phyloP scores from a whole-genome alignment of 37 sponge, comb jelly and placozoan genomes.

The Tethya wilhelma region DNA sequence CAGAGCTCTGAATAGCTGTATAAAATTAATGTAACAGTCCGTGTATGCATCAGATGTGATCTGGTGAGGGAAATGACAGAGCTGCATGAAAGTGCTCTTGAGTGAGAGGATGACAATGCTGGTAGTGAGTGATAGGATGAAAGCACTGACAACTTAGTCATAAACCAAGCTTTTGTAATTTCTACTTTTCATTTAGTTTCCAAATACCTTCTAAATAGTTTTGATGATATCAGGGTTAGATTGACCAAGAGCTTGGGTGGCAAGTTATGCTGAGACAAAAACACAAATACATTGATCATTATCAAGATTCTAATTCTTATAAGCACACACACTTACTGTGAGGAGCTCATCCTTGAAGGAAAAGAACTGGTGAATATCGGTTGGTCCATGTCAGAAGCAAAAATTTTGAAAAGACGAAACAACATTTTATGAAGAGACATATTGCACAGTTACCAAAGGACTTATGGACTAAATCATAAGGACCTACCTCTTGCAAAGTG shows the following conservation, averaged over 20 bases:
- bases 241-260: constrained; percentile 55
- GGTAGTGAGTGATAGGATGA: no score
- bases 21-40: no score
- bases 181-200: no score
- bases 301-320: neutral
- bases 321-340: constrained; percentile 24
- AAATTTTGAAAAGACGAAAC: neutral
- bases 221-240: constrained; percentile 50
- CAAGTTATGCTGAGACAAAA: constrained; percentile 38
- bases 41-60: no score
- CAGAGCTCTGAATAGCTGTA: constrained; percentile 69
- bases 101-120: no score
- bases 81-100: no score
- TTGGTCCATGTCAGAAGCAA: no score
- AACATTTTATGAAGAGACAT: neutral
- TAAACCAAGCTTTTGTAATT: no score
- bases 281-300: neutral
- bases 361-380: constrained; percentile 23
- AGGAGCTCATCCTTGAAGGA: constrained; percentile 64
- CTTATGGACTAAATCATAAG: neutral
- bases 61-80: no score
- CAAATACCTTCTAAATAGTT: constrained; percentile 54
- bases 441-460: neutral
- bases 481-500: constrained; percentile 56
- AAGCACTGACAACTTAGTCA: no score